Evolutionary conservation across 2,113 vertebrate species (phyloP).

Genomic region (Diphyllodes magnificus): DNA sequence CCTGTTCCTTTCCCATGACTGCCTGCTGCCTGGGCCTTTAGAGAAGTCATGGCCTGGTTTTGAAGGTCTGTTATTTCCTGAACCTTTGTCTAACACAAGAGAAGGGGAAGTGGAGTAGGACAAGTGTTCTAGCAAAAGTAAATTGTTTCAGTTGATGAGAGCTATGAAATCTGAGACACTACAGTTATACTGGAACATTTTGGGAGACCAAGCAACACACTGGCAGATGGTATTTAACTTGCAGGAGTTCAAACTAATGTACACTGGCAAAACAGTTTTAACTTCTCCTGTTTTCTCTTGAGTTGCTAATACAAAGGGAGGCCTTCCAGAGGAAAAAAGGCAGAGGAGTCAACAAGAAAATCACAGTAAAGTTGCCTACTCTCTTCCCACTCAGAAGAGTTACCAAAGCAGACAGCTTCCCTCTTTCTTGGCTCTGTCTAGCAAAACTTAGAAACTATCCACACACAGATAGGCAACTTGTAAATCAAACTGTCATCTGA

Average conservation of each 20-base stretch:
- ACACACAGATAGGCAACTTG: neutral
- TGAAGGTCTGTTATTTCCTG: neutral
- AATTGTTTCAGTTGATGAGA: neutral
- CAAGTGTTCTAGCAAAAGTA: neutral
- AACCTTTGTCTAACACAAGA: neutral
- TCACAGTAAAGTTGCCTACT: neutral
- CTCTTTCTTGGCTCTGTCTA: neutral
- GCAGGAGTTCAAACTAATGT: neutral
- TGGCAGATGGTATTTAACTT: neutral
- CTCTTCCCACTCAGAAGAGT: neutral
- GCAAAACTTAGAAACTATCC: neutral
- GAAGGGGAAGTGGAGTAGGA: rapidly evolving
- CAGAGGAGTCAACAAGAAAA: neutral
- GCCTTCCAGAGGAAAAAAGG: neutral
- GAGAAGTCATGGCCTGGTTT: neutral
- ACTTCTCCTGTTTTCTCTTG: neutral
- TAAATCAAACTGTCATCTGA: neutral
- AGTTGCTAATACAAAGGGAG: neutral
- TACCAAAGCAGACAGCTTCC: neutral
- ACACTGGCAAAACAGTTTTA: neutral
- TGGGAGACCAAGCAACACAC: neutral
- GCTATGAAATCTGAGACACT: neutral
- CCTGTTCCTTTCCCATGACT: neutral
- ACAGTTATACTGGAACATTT: neutral
- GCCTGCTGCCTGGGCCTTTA: neutral